These are phyloP conservation scores for Oceanodroma leucorhoa DNA, from an alignment of 2,797 vertebrate species.

Conservation along the genomic window DNA sequence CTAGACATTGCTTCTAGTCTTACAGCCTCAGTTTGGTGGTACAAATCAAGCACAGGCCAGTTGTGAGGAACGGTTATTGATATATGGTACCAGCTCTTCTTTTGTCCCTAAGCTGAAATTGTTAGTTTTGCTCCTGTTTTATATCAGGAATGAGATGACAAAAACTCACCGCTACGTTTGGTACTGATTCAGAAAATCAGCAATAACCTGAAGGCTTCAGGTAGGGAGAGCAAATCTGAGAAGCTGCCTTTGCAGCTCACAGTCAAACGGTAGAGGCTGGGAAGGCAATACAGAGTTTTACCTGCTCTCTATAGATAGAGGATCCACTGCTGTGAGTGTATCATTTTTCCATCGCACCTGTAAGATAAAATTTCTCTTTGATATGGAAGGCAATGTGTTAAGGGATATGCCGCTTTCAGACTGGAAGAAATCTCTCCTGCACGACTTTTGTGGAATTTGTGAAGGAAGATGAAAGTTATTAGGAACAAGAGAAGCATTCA, in stretches of 20 bases:
- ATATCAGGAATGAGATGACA: background rate
- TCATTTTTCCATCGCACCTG: background rate
- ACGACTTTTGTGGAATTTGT: constrained; percentile 21
- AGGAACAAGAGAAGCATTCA: constrained; percentile 34
- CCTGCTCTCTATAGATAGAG: background rate
- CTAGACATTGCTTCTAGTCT: background rate
- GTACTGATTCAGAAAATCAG: background rate
- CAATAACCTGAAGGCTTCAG: background rate
- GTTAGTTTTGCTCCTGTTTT: background rate
- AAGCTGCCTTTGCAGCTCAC: background rate
- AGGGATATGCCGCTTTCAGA: background rate
- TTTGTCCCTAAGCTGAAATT: background rate
- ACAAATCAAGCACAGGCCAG: background rate
- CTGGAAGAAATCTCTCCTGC: background rate
- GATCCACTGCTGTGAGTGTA: background rate
- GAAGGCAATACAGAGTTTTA: background rate
- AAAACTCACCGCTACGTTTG: background rate
- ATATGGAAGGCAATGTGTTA: background rate
- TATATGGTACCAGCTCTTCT: background rate
- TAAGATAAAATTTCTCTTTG: background rate
- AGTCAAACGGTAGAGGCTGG: background rate
- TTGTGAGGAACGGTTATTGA: background rate
- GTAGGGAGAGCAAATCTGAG: background rate
- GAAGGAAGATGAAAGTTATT: constrained; percentile 44
- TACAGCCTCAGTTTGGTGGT: background rate